A percentile compares a stretch with the other conserved stretches of the same genome.
Evolutionary conservation across 2,888 invertebrate species (phyloP).

Genomic region (Chrysodeixis includens): DNA sequence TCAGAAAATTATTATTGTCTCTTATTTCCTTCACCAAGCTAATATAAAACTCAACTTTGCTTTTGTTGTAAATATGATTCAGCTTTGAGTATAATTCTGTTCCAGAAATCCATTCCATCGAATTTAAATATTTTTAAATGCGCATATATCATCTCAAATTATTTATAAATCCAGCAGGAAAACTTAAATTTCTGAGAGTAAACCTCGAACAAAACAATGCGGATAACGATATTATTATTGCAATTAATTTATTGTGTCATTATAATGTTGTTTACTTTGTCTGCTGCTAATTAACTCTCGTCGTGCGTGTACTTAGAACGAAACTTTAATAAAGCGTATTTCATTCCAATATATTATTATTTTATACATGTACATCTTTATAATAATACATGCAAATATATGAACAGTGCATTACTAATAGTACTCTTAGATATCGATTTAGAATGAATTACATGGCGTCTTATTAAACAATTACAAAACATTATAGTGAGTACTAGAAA

Average conservation of each 20-base stretch:
- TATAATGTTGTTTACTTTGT: conserved; percentile 24
- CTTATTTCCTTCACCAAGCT: too few relatives aligned
- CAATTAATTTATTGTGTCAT: conserved; percentile 20
- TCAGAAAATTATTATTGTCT: too few relatives aligned
- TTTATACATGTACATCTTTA: background rate
- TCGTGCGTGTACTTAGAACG: background rate
- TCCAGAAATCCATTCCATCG: too few relatives aligned
- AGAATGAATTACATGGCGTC: too few relatives aligned
- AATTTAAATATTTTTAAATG: background rate
- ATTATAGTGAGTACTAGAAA: too few relatives aligned
- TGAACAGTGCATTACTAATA: background rate
- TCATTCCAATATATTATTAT: conserved; percentile 1
- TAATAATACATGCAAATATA: background rate
- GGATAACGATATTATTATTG: conserved; percentile 6
- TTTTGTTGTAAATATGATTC: too few relatives aligned
- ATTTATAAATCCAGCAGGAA: background rate
- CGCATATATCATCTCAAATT: background rate
- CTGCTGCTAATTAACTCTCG: conserved; percentile 16
- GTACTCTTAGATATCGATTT: background rate
- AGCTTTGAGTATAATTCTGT: too few relatives aligned
- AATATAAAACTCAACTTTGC: too few relatives aligned
- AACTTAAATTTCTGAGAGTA: background rate
- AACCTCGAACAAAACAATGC: background rate
- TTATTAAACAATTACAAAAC: too few relatives aligned
- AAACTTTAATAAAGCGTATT: background rate